Evolutionary conservation across 2,113 vertebrate genomes (phyloP), one percentile per base, ranked within the genome.

Genomic region (Ctenomys sociabilis): DNA sequence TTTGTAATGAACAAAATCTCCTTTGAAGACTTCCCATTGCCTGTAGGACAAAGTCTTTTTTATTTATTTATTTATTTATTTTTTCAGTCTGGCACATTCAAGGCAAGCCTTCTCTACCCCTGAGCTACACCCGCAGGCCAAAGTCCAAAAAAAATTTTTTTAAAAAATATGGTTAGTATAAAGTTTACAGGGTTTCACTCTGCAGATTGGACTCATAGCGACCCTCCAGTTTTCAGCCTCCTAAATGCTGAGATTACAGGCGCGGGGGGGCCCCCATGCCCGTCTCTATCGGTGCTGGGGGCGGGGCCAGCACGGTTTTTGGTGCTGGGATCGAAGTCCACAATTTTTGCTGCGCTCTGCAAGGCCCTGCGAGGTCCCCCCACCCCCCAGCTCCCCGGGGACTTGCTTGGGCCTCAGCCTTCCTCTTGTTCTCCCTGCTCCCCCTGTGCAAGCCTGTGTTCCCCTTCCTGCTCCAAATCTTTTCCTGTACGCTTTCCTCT

Each of bases 1-100:
- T 86, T 95, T 93, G 64, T 78, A 49, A 49, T 57, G 63, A 78
- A 59, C 64, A 80, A 84, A n/a, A 61, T 61, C 28, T 88, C 52
- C 81, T 85, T 54, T 90, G 85, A 87, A 95, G 88, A 68, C 17
- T 45, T 93, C 21, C 37, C 66, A 40, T 21, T 82, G 85, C 49
- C 32, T 28, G n/a, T 3, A 66, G 90, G 73, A 68, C 72, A 83
- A 94, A 93, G 78, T 70, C 40, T 80, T 85, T 17, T 64, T 43
- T 57, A 40, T 49, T 16, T n/a, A n/a, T n/a, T n/a, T n/a, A n/a
- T n/a, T n/a, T n/a, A n/a, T n/a, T n/a, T n/a, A n/a, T n/a, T 45
- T 52, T 64, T n/a, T 24, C 6, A 63, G 26, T n/a, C 59, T 57
- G 13, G n/a, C 49, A 37, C 21, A 17, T 35, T 12, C 3, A 6